These are phyloP conservation scores for Tetraodon nigroviridis DNA, from an alignment of 2,113 vertebrate species.

Conservation along the genomic window DNA sequence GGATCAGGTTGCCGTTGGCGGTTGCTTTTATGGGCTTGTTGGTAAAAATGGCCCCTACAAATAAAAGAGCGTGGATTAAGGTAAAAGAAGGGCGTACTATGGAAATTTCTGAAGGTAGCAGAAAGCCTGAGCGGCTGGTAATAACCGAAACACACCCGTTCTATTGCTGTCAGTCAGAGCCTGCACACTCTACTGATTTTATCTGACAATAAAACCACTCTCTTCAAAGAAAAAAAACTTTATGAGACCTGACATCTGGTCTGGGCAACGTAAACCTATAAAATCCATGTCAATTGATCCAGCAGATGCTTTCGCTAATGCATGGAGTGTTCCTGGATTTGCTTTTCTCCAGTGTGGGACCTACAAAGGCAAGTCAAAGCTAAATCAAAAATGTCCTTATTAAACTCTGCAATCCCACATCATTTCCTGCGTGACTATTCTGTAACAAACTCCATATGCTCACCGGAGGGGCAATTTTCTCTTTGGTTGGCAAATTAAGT, in stretches of 20 bases:
- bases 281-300: background rate
- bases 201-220: background rate
- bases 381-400: constrained; percentile 26
- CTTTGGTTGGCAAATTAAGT: constrained; percentile 28
- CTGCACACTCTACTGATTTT: background rate
- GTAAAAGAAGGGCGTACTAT: background rate
- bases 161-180: background rate
- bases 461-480: constrained; percentile 14
- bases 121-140: too few relatives aligned
- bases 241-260: background rate
- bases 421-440: constrained; percentile 17
- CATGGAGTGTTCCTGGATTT: background rate
- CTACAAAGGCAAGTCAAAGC: constrained; percentile 6
- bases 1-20: constrained; percentile 67
- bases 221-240: background rate
- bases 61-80: background rate
- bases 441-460: constrained; percentile 40
- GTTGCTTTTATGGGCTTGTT: constrained; percentile 63
- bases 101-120: too few relatives aligned
- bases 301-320: constrained; percentile 21
- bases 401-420: constrained; percentile 14
- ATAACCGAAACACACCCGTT: background rate
- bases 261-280: background rate
- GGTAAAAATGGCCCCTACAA: constrained; percentile 83
- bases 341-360: constrained; percentile 10